Evolutionary conservation across 2,797 vertebrate species (phyloP).

Genomic region (Huso huso): DNA sequence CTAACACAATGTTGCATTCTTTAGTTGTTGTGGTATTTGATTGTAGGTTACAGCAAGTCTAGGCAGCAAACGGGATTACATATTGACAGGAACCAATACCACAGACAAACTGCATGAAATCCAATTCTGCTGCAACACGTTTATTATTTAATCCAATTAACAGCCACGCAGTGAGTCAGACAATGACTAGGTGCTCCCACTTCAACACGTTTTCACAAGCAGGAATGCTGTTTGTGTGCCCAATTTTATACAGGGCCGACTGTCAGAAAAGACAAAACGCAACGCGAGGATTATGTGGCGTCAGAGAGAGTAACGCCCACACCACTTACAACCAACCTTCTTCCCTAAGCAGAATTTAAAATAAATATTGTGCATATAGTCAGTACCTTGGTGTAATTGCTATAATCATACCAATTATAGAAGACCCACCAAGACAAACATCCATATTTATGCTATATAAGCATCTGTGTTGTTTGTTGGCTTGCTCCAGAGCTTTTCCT

Average conservation of each 20-base stretch:
- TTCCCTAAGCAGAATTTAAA: background rate
- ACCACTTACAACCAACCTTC: background rate
- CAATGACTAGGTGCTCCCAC: slow-evolving; percentile 8
- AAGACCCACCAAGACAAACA: background rate
- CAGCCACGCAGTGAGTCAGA: slow-evolving; percentile 11
- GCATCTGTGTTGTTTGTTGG: too few relatives aligned
- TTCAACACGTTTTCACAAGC: slow-evolving; percentile 12
- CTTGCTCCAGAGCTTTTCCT: too few relatives aligned
- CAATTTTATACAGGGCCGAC: background rate
- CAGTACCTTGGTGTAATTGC: background rate
- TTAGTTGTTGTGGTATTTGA: too few relatives aligned
- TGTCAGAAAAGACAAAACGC: background rate
- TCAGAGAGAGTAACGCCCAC: background rate
- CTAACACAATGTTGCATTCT: too few relatives aligned
- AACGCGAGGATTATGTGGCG: background rate
- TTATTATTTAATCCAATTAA: slow-evolving; percentile 12
- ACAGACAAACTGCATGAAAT: slow-evolving; percentile 1
- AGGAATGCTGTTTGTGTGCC: background rate
- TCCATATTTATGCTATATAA: background rate
- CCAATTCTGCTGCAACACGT: slow-evolving; percentile 2
- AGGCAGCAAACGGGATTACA: background rate
- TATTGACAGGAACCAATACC: slow-evolving; percentile 5
- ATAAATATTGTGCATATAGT: background rate
- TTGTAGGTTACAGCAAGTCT: background rate
- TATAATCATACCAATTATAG: background rate